phyloP scores from a whole-genome alignment of 2,797 vertebrate genomes.

The Sciurus carolinensis region DNA sequence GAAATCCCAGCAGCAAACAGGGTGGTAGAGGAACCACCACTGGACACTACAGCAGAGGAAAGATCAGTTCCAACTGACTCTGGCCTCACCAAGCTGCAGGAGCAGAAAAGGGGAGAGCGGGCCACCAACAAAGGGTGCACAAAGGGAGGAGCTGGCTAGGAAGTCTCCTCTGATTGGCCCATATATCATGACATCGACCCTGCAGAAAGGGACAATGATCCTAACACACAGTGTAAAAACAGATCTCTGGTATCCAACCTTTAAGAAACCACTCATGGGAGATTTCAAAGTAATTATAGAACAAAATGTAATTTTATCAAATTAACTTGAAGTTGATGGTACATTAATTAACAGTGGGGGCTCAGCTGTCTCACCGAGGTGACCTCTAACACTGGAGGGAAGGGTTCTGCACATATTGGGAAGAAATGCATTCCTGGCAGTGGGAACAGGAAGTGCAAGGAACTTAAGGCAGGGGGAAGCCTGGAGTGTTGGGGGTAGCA shows the following conservation, averaged over 20 bases:
- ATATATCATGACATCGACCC: background rate
- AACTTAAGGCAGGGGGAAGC: background rate
- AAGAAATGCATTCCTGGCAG: background rate
- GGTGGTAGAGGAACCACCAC: background rate
- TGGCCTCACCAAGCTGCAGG: background rate
- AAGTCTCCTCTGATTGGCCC: background rate
- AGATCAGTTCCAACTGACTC: background rate
- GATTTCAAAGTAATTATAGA: background rate
- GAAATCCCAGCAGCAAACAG: background rate
- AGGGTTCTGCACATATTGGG: accelerated
- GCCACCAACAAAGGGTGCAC: background rate
- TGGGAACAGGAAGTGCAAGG: background rate
- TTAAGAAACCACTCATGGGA: background rate
- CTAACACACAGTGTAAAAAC: background rate
- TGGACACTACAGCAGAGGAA: background rate
- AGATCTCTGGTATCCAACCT: background rate
- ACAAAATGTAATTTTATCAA: background rate
- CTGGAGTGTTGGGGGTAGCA: background rate
- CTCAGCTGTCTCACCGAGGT: background rate
- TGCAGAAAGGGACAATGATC: background rate
- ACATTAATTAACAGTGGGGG: background rate
- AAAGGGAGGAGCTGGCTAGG: background rate
- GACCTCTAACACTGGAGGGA: background rate
- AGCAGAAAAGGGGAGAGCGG: background rate
- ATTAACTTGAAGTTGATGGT: background rate